Evolutionary conservation across 1,140 invertebrate species (phyloP), one percentile per base, ranked within the genome.

Genomic region (Cheumatopsyche charites): DNA sequence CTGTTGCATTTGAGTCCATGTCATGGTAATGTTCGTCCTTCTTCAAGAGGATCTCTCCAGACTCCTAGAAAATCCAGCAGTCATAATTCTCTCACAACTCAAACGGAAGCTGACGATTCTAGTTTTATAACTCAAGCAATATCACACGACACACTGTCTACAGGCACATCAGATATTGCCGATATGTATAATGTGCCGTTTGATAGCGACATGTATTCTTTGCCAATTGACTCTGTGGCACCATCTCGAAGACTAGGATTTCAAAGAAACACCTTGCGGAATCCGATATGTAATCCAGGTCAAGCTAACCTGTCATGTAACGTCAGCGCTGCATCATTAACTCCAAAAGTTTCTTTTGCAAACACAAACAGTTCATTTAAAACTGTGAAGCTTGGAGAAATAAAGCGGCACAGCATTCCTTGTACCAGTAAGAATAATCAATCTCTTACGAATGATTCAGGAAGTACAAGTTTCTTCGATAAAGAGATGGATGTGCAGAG

Each of bases 111-210:
- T 0, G 92, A 94, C 74, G 92, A 93, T 78, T 93, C 92, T 4
- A 92, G 88, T 74, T 94, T 94, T 77, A 94, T 94, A 62, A 93
- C 91, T 0, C 92, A 92, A 76, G 92, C 92, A 15, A 92, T 93
- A 85, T 93, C 91, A 0, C 92, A 93, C 75, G 92, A 93, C 76
- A 90, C 91, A 0, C 80, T 93, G 9, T 87, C 87, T 0, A 85
- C 86, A 17, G 83, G 85, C 65, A 87, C 87, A 5, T 88, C 87
- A 73, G 90, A 91, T 73, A 92, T 92, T 26, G 90, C 90, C 26
- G 92, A 94, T 78, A 89, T 93, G 84, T 94, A 94, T 78, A 94
- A 92, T 81, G 92, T 94, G 47, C 92, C 92, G 47, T 91, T 92
- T 74, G 92, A 93, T 75, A 92, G 91, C 77, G 92, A 94, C 77